Evolutionary conservation across 2,797 vertebrate genomes (phyloP).

Genomic region (Schizothorax lantsangensis): DNA sequence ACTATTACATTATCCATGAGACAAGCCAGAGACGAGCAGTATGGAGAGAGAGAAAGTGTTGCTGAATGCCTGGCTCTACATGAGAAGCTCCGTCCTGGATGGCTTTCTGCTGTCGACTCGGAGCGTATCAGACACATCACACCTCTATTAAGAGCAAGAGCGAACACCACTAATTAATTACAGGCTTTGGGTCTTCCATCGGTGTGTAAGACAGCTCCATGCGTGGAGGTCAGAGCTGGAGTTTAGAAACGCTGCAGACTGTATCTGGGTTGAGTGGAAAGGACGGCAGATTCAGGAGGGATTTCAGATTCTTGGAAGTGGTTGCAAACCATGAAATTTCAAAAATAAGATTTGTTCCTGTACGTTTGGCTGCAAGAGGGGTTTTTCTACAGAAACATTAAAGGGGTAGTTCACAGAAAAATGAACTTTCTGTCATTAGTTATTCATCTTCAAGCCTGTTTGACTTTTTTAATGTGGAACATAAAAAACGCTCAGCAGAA

Average conservation of each 20-base stretch:
- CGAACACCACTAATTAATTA: slow-evolving; percentile 63
- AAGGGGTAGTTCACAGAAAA: neutral
- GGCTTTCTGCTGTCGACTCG: slow-evolving; percentile 67
- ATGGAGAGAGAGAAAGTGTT: slow-evolving; percentile 56
- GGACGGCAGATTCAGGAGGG: slow-evolving; percentile 53
- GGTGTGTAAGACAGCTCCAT: slow-evolving; percentile 46
- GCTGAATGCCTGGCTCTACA: slow-evolving; percentile 64
- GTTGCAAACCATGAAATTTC: slow-evolving; percentile 51
- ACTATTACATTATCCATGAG: slow-evolving; percentile 8
- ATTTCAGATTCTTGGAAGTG: slow-evolving; percentile 62
- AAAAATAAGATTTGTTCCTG: slow-evolving; percentile 46
- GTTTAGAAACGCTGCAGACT: slow-evolving; percentile 34
- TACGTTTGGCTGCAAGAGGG: neutral
- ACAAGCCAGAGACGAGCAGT: slow-evolving; percentile 20
- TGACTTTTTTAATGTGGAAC: neutral
- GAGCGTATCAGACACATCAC: slow-evolving; percentile 70
- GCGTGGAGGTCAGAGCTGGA: neutral
- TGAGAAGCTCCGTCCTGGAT: slow-evolving; percentile 64
- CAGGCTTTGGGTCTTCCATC: slow-evolving; percentile 64
- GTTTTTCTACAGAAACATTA: neutral
- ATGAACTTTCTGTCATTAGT: neutral
- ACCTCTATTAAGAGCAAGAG: slow-evolving; percentile 67
- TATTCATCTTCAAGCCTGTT: neutral
- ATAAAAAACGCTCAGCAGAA: neutral
- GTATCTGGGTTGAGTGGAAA: slow-evolving; percentile 18